Evolutionary conservation across 35 echinoderm and acorn worm species (phyloP), one percentile per base, ranked within the genome.

Genomic region (Acanthaster planci): DNA sequence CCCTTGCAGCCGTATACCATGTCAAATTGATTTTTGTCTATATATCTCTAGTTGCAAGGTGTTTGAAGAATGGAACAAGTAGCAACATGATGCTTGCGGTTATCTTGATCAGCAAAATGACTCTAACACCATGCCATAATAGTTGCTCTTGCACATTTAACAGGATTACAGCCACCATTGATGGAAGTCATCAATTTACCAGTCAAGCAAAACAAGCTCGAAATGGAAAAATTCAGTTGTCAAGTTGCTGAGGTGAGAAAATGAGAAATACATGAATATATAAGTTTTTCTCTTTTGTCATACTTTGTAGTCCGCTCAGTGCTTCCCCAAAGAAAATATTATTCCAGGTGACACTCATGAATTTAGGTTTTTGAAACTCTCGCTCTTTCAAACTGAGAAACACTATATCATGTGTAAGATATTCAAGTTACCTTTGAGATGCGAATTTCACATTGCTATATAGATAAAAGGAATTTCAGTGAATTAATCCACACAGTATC

Each of bases 161-260:
- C 15, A 72, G 23, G 23, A 5, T 72, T 26, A 0, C 64, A 31
- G 1, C 14, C 19, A 2, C 14, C 18, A 1, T 12, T 72, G 64
- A 26, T 26, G 64, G 64, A 34, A 14, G 14, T 29, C 2, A 72
- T 12, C 64, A 26, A 30, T 34, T 2, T 29, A 72, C 64, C 10
- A 59, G 56, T 59, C 7, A 59, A 2, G 8, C 16, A 56, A 18
- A 18, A n/a, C 64, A 72, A 72, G 34, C 64, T 34, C 23, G 34
- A 72, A 34, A 72, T 72, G 64, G 64, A 72, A 34, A 34, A 72
- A 72, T 72, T 31, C 64, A 72, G 64, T 72, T 12, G 23, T 29
- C 64, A 26, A 36, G 26, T 31, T 29, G 1, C 29, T 12, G 34
- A 72, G 64, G 64, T 72, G 26, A 31, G 42, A n/a, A 47, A 4